Evolutionary conservation across 2,888 invertebrate species (phyloP).

Genomic region (Calephelis perditalis): DNA sequence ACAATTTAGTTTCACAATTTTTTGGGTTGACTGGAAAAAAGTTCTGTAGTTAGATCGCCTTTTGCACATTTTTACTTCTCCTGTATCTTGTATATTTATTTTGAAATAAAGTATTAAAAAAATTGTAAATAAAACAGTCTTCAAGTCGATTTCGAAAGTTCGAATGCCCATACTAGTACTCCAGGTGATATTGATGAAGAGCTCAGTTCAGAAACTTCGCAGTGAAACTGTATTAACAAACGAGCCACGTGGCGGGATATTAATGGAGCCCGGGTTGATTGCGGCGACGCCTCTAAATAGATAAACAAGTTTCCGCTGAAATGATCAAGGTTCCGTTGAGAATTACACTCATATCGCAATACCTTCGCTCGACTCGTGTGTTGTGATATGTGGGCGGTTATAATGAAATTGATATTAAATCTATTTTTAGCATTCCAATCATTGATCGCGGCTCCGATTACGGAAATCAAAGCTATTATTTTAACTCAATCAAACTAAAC

Average conservation of each 20-base stretch:
- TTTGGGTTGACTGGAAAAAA: no score
- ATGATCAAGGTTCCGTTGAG: slow-evolving; percentile 5
- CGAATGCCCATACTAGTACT: background rate
- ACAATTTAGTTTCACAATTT: no score
- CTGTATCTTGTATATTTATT: no score
- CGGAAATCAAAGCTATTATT: no score
- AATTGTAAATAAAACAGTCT: no score
- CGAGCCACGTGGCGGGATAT: slow-evolving; percentile 38
- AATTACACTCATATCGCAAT: slow-evolving; percentile 5
- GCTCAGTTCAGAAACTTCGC: slow-evolving; percentile 10
- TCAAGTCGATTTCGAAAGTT: background rate
- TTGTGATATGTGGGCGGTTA: no score
- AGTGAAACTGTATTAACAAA: slow-evolving; percentile 39
- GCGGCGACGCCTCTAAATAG: slow-evolving; percentile 18
- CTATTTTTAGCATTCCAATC: background rate
- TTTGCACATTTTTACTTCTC: no score
- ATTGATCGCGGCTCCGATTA: slow-evolving; percentile 1
- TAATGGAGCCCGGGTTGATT: slow-evolving; percentile 27
- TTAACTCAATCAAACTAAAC: no score
- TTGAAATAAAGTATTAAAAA: no score
- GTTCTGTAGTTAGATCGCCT: no score
- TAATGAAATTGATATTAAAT: no score
- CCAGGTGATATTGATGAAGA: slow-evolving; percentile 23
- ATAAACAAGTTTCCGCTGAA: slow-evolving; percentile 18
- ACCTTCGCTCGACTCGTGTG: background rate